Percentiles rank a stretch among this genome's conserved stretches.
phyloP scores from a whole-genome alignment of 2,113 vertebrate genomes.

The Epinephelus cyanopodus region DNA sequence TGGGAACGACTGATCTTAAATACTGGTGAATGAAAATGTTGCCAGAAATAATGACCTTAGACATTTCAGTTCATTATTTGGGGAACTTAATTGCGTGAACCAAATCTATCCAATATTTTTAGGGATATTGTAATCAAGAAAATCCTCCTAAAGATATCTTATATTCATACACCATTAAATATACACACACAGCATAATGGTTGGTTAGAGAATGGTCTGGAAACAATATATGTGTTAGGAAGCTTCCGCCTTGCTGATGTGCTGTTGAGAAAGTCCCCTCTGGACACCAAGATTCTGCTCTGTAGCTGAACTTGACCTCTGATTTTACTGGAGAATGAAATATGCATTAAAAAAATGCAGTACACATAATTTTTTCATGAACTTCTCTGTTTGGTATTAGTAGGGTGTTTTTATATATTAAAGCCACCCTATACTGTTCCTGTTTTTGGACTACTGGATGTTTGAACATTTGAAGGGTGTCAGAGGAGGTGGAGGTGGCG shows the following conservation, averaged over 20 bases:
- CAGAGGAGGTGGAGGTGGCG: slow-evolving; percentile 41
- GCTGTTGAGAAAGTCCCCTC: neutral
- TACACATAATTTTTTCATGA: no score
- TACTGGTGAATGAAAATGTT: neutral
- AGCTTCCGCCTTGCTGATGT: neutral
- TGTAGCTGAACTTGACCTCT: slow-evolving; percentile 32
- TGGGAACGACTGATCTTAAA: no score
- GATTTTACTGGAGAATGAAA: neutral
- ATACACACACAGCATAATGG: neutral
- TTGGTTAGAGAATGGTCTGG: neutral
- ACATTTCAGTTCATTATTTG: neutral
- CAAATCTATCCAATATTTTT: neutral
- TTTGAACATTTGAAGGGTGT: slow-evolving; percentile 48
- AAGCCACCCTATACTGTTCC: neutral
- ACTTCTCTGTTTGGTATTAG: no score
- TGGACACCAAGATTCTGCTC: neutral
- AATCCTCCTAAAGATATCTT: no score
- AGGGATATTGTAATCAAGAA: no score
- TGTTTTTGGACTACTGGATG: slow-evolving; percentile 17
- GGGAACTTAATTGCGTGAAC: neutral
- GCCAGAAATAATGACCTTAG: neutral
- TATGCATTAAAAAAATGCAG: neutral
- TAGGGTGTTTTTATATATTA: neutral
- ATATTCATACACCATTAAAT: neutral
- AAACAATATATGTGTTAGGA: neutral